phyloP scores from a whole-genome alignment of 2,113 vertebrate species.

The Silurus asotus region DNA sequence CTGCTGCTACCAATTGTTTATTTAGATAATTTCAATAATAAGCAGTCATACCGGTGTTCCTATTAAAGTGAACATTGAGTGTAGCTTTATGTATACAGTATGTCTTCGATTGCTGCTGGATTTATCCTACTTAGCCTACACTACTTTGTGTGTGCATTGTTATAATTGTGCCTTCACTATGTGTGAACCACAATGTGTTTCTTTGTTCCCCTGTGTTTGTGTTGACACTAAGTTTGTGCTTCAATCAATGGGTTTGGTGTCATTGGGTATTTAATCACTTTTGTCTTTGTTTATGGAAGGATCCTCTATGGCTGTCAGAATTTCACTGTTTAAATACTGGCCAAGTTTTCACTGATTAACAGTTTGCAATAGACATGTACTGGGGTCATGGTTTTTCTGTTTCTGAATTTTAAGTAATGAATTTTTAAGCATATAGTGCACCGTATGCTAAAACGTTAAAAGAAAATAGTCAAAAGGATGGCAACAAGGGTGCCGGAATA shows the following conservation, averaged over 20 bases:
- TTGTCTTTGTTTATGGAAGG: not conserved
- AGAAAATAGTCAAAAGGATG: conserved; percentile 12
- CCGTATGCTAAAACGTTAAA: not conserved
- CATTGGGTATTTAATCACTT: not conserved
- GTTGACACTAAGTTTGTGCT: too few relatives aligned
- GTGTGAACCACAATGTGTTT: not conserved
- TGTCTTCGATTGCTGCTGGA: not conserved
- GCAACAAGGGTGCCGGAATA: not conserved
- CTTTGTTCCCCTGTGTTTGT: not conserved
- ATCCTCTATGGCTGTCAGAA: not conserved
- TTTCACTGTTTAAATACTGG: not conserved
- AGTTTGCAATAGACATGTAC: not conserved
- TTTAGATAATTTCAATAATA: not conserved
- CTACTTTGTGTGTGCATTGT: not conserved
- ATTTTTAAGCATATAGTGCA: not conserved
- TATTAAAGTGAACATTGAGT: not conserved
- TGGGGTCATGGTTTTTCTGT: not conserved
- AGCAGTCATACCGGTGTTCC: not conserved
- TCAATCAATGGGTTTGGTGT: not conserved
- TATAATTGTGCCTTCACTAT: not conserved
- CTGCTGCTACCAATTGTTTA: not conserved
- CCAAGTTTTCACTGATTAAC: not conserved
- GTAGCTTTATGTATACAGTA: not conserved
- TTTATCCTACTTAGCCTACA: not conserved
- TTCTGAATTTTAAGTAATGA: not conserved